Base-by-base conservation (phyloP, 1,140 invertebrate species). In the Drosophila parvula region DNA sequence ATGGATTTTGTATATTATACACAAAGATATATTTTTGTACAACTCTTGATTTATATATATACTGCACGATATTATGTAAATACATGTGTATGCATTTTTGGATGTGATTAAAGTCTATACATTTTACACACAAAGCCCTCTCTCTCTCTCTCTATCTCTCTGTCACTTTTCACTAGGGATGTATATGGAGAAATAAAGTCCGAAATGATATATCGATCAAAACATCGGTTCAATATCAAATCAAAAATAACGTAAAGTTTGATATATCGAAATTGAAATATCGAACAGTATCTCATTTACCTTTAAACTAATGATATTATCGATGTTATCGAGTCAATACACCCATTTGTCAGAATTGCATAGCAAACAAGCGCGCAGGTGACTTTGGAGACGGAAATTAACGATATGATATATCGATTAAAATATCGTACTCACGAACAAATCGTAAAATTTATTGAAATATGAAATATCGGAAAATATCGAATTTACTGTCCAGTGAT, bases 51-150 rank as follows among this genome's bases (percentile, higher is more conserved):
- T 65, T 75, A 74, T 77, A 78, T 74, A 58, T 75, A 69, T 74
- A 78, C 57, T 82, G 82, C 83, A 86, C 82, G 22, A 75, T 78
- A 75, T 76, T 82, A 78, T 85, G 79, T 86, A 85, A 81, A 81
- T 85, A 85, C 74, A 51, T 74, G 76, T 84, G 67, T 75, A 75
- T 65, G 71, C 78, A 83, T 73, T 75, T 73, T 86, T 82, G 63
- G 71, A 83, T 74, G 74, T 77, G 77, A 79, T 88, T 88, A 74
- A 79, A 79, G 65, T 82, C 57, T 41, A 69, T 59, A 73, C 47
- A 56, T 58, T 59, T 69, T 30, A 80, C 50, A 63, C 57, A 53
- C 18, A 6, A 50, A 56, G 40, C 58, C 43, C 59, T 45, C 44
- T 41, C 75, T 55, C 51, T 53, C 47, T 48, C 45, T 28, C 47